These are phyloP conservation scores for Acrocephalus arundinaceus DNA, from an alignment of 2,113 vertebrate genomes.

Conservation along the genomic window DNA sequence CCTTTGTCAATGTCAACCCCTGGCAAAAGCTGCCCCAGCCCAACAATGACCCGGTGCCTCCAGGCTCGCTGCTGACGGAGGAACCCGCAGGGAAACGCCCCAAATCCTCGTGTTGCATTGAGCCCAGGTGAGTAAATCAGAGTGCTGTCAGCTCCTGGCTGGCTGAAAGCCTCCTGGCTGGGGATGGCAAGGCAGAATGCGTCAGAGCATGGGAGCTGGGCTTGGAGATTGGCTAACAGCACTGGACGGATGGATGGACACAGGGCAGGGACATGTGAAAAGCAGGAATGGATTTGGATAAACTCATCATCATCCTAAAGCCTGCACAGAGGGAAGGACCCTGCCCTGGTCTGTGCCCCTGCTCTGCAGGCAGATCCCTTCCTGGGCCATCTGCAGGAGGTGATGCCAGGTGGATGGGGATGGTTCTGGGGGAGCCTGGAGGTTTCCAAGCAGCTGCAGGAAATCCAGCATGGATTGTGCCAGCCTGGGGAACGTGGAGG, in stretches of 20 bases:
- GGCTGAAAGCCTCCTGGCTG: neutral
- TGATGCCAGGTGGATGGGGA: accelerated
- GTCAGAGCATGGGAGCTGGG: neutral
- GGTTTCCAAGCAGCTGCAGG: neutral
- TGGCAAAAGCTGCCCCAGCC: neutral
- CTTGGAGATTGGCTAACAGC: accelerated
- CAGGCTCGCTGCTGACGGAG: neutral
- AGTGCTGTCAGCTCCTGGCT: neutral
- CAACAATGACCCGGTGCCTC: accelerated
- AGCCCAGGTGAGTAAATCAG: neutral
- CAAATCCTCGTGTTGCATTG: accelerated
- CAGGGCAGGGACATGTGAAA: neutral
- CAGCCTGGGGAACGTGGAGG: accelerated
- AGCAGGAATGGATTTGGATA: neutral
- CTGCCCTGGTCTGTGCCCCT: neutral
- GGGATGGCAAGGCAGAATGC: neutral
- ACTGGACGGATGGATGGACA: neutral
- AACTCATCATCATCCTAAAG: neutral
- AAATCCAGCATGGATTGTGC: neutral
- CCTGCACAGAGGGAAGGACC: neutral
- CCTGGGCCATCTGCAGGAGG: accelerated
- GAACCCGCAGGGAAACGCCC: neutral
- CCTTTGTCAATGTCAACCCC: neutral
- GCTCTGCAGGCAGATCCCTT: neutral
- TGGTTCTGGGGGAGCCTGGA: neutral